Evolutionary conservation across 2,888 invertebrate genomes (phyloP).

Genomic region (Trichogramma evanescens): DNA sequence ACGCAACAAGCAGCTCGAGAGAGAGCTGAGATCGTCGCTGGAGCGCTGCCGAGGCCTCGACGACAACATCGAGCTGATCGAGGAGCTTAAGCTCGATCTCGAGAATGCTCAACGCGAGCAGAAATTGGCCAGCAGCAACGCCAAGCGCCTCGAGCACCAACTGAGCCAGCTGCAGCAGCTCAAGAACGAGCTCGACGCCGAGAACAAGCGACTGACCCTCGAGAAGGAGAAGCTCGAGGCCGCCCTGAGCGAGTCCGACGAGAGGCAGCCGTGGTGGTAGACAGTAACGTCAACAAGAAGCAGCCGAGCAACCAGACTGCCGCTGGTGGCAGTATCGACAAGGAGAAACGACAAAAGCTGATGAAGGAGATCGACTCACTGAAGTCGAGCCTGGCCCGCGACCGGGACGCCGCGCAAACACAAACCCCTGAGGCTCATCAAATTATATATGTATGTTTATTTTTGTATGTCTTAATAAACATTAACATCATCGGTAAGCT

Average conservation of each 20-base stretch:
- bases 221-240: slow-evolving; percentile 35
- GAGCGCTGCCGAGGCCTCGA: slow-evolving; percentile 32
- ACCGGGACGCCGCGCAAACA: slow-evolving; percentile 31
- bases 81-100: slow-evolving; percentile 35
- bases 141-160: slow-evolving; percentile 47
- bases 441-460: too few relatives aligned
- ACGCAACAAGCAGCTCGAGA: slow-evolving; percentile 42
- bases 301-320: too few relatives aligned
- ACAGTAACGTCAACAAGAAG: slow-evolving; percentile 11
- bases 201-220: slow-evolving; percentile 32
- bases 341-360: background rate
- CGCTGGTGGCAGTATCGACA: background rate
- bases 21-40: slow-evolving; percentile 29
- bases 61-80: slow-evolving; percentile 31
- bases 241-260: slow-evolving; percentile 29
- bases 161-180: slow-evolving; percentile 44
- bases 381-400: slow-evolving; percentile 35
- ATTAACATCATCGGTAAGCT: too few relatives aligned
- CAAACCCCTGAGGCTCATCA: too few relatives aligned
- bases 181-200: slow-evolving; percentile 46
- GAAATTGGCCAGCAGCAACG: slow-evolving; percentile 39
- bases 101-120: slow-evolving; percentile 41
- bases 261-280: slow-evolving; percentile 14
- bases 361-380: slow-evolving; percentile 32
- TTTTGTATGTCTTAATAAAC: too few relatives aligned